These are phyloP conservation scores for Laupala kohalensis DNA, from an alignment of 1,140 invertebrate genomes.

Conservation along the genomic window DNA sequence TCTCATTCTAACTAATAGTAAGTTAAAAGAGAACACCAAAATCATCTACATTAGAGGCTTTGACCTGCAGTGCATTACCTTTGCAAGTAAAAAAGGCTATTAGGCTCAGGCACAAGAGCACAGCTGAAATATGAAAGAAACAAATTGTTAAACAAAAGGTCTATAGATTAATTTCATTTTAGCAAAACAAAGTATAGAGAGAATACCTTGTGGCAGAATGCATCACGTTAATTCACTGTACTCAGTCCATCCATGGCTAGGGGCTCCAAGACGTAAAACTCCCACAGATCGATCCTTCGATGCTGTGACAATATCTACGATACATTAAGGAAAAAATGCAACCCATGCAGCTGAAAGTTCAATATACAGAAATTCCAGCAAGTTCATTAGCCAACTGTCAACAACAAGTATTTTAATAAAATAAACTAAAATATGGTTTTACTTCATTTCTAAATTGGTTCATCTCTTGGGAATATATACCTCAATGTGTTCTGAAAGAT, in stretches of 20 bases:
- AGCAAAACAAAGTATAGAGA: no score
- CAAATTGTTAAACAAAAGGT: background rate
- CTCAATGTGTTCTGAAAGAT: no score
- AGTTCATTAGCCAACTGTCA: background rate
- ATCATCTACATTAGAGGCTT: background rate
- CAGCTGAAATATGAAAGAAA: background rate
- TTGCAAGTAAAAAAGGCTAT: background rate
- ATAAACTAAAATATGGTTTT: no score
- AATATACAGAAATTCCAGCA: background rate
- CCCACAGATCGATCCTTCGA: conserved; percentile 39
- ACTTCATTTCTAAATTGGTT: no score
- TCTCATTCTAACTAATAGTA: background rate
- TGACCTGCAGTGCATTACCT: background rate
- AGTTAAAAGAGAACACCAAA: background rate
- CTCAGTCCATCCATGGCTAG: conserved; percentile 38
- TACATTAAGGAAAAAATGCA: background rate
- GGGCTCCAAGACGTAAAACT: conserved; percentile 33
- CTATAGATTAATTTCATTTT: no score
- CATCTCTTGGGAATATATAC: no score
- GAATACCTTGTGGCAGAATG: background rate
- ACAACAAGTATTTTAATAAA: no score
- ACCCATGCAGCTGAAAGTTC: background rate
- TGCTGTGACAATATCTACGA: conserved; percentile 35
- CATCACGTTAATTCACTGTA: conserved; percentile 38
- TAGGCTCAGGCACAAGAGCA: background rate